A percentile compares a stretch with the other conserved stretches of the same genome.
Conservation (phyloP, 2,113 vertebrate species). For the Indicator indicator region DNA sequence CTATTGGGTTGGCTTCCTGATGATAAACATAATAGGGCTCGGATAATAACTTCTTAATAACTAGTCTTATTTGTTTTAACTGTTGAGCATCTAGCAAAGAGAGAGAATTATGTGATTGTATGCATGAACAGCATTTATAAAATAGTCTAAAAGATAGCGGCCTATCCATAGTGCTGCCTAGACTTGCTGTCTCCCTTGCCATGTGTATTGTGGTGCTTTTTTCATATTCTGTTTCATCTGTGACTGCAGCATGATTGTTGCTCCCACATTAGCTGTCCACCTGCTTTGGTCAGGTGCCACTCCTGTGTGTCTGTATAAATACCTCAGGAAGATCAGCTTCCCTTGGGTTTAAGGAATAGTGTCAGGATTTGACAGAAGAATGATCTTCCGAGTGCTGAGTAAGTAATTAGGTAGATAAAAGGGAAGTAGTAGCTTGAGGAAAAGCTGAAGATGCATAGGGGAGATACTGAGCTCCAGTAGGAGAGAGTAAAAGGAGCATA, state of each 20-base stretch:
- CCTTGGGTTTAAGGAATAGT: not conserved
- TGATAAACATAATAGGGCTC: not conserved
- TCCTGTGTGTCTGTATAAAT: not conserved
- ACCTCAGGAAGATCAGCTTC: conserved; percentile 17
- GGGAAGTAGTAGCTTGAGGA: not conserved
- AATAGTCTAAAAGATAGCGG: not conserved
- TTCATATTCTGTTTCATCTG: not conserved
- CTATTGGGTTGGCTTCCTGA: not conserved
- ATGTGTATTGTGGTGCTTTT: not conserved
- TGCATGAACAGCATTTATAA: not conserved
- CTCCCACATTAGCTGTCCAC: not conserved
- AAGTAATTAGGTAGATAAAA: conserved; percentile 17
- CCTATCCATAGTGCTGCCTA: not conserved
- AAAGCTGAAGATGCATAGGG: not conserved
- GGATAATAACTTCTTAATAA: not conserved
- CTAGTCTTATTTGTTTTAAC: not conserved
- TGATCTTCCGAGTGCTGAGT: not conserved
- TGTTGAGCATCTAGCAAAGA: not conserved
- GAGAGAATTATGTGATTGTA: not conserved
- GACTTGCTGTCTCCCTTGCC: not conserved
- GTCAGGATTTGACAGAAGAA: conserved; percentile 17
- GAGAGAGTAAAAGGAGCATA: not conserved
- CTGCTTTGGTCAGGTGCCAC: conserved; percentile 4
- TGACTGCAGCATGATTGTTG: not conserved
- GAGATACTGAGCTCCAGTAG: not conserved